Base-by-base conservation (phyloP, 1,140 invertebrate species). In the Zaprionus vittiger region DNA sequence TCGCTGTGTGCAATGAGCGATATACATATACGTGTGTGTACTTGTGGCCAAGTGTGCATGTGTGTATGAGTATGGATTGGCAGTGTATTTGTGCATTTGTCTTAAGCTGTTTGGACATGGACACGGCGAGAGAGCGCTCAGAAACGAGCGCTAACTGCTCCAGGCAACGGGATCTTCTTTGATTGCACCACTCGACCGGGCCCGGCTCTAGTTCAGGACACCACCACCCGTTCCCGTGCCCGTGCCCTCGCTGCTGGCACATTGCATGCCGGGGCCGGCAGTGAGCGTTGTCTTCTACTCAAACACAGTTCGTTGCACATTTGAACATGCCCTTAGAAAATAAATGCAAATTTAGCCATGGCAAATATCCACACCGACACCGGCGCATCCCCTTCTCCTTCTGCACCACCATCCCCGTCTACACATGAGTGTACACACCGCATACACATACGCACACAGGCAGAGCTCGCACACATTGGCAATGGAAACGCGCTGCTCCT, bases 321-420 rank as follows among this genome's bases (percentile, higher is more conserved):
- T 89, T 89, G 84, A 87, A 89, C 84, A 89, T 87, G 83, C 84
- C 84, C 84, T 89, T 66, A 76, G 72, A 89, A 87, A 87, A 89
- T 84, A 87, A 89, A 87, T 87, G 84, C 84, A 87, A 87, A 87
- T 87, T 87, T 89, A 70, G 84, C 84, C 68, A 80, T 80, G 37
- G 80, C 84, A 89, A 89, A 83, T 78, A 78, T 41, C 37, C 64
- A 64, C 41, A 63, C 63, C 26, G 31, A 47, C 12, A 52, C 47
- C 47, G 20, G 20, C 20, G 17, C 47, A 52, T 52, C 47, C 47
- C 20, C 20, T 22, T 17, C n/a, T 4, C 41, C 41, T 44, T 4
- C 7, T 11, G 9, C 31, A 34, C 31, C 9, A 5, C 41, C 41
- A 34, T 9, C n/a, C 41, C 17, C 38, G 22, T 49, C 31, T 26